Percentiles rank a stretch among this genome's conserved stretches.
phyloP scores from a whole-genome alignment of 1,140 invertebrate species.

The Hylaeus anthracinus region DNA sequence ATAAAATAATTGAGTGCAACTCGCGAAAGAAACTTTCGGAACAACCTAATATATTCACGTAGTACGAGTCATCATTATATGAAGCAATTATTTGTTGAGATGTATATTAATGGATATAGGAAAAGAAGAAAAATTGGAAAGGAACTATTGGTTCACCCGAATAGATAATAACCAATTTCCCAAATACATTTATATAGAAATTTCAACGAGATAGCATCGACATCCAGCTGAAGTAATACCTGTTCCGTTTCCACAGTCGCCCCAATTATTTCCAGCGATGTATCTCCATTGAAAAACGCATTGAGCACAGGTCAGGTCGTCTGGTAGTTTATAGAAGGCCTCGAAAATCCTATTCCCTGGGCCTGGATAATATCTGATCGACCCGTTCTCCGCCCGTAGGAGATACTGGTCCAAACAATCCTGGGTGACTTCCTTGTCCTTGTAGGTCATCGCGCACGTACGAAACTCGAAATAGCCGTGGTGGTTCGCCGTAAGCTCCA shows the following conservation, averaged over 20 bases:
- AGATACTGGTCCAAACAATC: constrained; percentile 89
- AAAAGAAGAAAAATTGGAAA: no score
- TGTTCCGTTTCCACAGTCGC: constrained; percentile 85
- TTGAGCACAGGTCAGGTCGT: constrained; percentile 86
- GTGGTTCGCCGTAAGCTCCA: constrained; percentile 91
- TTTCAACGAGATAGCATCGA: neutral
- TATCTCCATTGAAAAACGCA: constrained; percentile 92
- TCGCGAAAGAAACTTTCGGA: no score
- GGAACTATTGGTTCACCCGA: no score
- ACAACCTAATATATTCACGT: no score
- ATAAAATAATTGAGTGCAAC: no score
- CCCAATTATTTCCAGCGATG: constrained; percentile 91
- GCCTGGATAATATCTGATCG: constrained; percentile 86
- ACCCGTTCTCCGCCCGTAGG: constrained; percentile 82
- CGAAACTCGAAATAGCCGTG: constrained; percentile 94
- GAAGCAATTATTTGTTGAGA: neutral
- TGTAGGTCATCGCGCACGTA: constrained; percentile 86
- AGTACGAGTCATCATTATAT: neutral
- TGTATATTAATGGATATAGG: no score
- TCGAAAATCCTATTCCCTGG: constrained; percentile 90
- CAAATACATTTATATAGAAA: neutral
- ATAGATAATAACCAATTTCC: no score
- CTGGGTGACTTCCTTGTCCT: constrained; percentile 84
- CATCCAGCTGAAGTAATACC: constrained; percentile 58
- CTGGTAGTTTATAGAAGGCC: constrained; percentile 86